Conservation (phyloP, 2,797 vertebrate genomes). For the Borostomias antarcticus region DNA sequence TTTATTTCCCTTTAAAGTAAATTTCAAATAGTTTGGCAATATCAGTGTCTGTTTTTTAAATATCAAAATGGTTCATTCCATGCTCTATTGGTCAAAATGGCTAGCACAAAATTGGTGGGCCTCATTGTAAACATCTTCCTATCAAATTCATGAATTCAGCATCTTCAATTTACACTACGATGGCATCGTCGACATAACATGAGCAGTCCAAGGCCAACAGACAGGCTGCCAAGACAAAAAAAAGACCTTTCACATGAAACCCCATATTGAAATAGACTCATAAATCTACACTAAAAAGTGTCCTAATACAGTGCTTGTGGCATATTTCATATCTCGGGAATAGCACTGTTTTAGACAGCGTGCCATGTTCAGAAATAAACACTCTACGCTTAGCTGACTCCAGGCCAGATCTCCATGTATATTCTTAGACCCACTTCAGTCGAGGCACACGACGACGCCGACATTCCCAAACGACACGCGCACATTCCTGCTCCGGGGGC, state of each 20-base stretch:
- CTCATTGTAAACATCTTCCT: not conserved
- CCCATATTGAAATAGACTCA: slow-evolving; percentile 8
- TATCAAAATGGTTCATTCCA: too few relatives aligned
- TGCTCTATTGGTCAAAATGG: too few relatives aligned
- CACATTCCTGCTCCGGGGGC: not conserved
- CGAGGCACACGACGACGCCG: not conserved
- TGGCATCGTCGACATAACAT: slow-evolving; percentile 10
- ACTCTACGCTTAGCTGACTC: not conserved
- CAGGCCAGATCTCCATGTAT: not conserved
- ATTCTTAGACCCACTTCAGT: not conserved
- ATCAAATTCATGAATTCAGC: not conserved
- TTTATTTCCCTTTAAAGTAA: too few relatives aligned
- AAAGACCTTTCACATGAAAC: slow-evolving; percentile 14
- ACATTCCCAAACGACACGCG: slow-evolving; percentile 20
- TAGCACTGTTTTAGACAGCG: not conserved
- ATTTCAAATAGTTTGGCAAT: too few relatives aligned
- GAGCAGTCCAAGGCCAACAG: slow-evolving; percentile 14
- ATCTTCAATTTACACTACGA: not conserved
- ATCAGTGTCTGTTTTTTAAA: too few relatives aligned
- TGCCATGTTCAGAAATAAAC: not conserved
- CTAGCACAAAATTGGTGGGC: too few relatives aligned
- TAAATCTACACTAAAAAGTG: not conserved
- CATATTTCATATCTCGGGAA: not conserved
- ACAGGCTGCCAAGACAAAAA: slow-evolving; percentile 17
- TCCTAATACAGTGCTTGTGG: too few relatives aligned